A percentile compares a stretch with the other conserved stretches of the same genome.
Conservation (phyloP, 2,797 vertebrate genomes). For the Sebastes iracundus region DNA sequence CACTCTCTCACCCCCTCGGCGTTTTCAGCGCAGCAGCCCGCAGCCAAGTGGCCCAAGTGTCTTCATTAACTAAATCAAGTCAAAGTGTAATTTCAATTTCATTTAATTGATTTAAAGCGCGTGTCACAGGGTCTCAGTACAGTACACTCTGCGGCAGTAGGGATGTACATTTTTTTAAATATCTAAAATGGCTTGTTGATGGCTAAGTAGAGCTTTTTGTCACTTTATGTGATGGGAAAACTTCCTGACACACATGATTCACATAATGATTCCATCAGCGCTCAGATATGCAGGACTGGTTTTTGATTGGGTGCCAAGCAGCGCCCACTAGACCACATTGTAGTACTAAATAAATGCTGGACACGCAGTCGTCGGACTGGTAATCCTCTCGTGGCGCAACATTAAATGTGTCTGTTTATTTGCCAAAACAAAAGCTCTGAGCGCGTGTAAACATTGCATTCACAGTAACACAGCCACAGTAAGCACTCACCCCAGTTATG, state of each 20-base stretch:
- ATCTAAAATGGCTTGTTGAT: neutral
- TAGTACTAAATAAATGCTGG: constrained; percentile 40
- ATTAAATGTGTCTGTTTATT: constrained; percentile 59
- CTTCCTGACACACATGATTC: neutral
- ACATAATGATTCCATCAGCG: neutral
- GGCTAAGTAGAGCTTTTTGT: neutral
- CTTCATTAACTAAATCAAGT: constrained; percentile 67
- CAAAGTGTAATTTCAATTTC: constrained; percentile 50
- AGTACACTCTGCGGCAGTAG: neutral
- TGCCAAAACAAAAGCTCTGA: constrained; percentile 48
- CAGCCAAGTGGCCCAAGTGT: constrained; percentile 35
- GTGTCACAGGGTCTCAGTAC: constrained; percentile 39
- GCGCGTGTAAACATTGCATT: constrained; percentile 50
- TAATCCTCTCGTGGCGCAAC: constrained; percentile 58
- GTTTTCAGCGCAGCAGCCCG: neutral
- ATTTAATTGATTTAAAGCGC: constrained; percentile 52
- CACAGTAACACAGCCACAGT: constrained; percentile 37
- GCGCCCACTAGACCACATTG: neutral
- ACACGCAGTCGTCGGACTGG: constrained; percentile 19
- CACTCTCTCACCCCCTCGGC: constrained; percentile 4
- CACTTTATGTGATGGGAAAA: neutral
- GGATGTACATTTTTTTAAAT: neutral
- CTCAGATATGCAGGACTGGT: neutral
- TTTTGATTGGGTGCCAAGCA: constrained; percentile 20
- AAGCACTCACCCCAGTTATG: constrained; percentile 44